Base-by-base conservation (phyloP, 2,797 vertebrate species). In the Characodon lateralis region DNA sequence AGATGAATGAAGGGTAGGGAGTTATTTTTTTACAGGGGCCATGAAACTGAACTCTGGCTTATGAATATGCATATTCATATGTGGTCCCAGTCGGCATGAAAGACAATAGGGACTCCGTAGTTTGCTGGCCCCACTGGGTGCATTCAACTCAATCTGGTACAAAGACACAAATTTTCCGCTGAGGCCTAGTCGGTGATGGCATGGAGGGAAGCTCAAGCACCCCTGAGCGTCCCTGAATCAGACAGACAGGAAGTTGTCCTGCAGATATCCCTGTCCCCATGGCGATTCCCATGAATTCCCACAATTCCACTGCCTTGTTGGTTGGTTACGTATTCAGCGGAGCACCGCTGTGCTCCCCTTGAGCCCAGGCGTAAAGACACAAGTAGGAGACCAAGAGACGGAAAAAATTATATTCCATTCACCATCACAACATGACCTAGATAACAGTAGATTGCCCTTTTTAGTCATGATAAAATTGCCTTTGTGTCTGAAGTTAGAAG, bases 11-110 rank as follows among this genome's bases (percentile, higher is more conserved):
- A 63, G 69, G 61, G 63, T 28, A 39, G 69, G 77, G 88, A 87
- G 84, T 65, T 9, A 26, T 39, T 73, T 61, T 71, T 58, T 48
- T 58, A 0, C 73, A 24, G 77, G 77, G 83, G 55, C 72, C 73
- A 78, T 84, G 82, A 84, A 87, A 81, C 86, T 81, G 78, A 84
- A 90, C 85, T 90, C 75, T 87, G 70, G 55, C 92, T 90, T 95
- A 94, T 94, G 92, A 95, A 94, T 95, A 94, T 96, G 93, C 94
- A 95, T 95, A 95, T 95, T 95, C 92, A 96, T 96, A 94, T 94
- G 89, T 89, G 86, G 87, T 87, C 84, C 84, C 85, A 85, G 87
- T 92, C 87, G 85, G 83, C 87, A 88, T 85, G 83, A 87, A 92
- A 95, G 93, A 94, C 94, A 95, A 95, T 92, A 86, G 81, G 82